Conservation (phyloP, 2,888 invertebrate genomes). For the Drosophila buzzatii region DNA sequence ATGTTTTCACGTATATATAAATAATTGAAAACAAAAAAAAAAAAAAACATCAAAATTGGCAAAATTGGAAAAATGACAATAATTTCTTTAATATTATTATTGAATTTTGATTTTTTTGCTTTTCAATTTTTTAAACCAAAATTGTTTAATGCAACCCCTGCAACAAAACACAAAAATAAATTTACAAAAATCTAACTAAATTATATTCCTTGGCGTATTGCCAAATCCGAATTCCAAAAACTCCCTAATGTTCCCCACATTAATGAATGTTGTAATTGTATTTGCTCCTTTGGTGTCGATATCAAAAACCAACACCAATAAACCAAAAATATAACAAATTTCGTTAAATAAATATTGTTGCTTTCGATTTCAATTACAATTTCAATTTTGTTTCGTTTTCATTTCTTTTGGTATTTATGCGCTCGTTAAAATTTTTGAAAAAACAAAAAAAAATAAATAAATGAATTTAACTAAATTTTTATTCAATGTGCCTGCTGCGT, state of each 20-base stretch:
- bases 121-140: constrained; percentile 46
- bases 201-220: constrained; percentile 46
- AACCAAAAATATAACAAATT: constrained; percentile 55
- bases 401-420: constrained; percentile 65
- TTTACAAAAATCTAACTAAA: constrained; percentile 10
- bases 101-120: constrained; percentile 44
- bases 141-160: constrained; percentile 46
- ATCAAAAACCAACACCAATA: constrained; percentile 58
- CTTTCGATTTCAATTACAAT: constrained; percentile 36
- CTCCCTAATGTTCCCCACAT: constrained; percentile 42
- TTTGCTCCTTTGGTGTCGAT: constrained; percentile 77
- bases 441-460: constrained; percentile 22
- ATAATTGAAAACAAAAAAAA: constrained; percentile 71
- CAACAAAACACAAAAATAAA: constrained; percentile 36
- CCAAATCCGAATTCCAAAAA: constrained; percentile 37
- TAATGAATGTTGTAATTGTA: constrained; percentile 80
- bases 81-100: constrained; percentile 32
- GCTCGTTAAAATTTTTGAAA: constrained; percentile 67
- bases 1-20: constrained; percentile 53
- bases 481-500: constrained; percentile 79
- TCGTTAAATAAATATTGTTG: constrained; percentile 81
- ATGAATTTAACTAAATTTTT: constrained; percentile 44
- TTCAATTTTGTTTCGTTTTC: constrained; percentile 20
- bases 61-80: constrained; percentile 80
- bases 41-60: constrained; percentile 78